Base-by-base conservation (phyloP, 2,113 vertebrate species). In the Sturnira hondurensis region DNA sequence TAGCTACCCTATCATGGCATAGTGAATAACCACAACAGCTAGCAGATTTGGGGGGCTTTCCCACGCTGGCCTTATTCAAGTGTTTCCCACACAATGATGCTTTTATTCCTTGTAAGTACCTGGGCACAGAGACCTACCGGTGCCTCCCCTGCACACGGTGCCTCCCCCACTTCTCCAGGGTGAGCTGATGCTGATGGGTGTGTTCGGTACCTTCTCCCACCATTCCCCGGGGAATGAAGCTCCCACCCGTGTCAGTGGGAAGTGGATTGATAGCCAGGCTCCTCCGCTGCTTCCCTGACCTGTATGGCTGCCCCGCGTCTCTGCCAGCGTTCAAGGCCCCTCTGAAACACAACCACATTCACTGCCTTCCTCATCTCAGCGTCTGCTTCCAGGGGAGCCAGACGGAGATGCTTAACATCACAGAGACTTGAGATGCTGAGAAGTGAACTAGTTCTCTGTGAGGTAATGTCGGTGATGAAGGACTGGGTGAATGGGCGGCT, bases 101-200 rank as follows among this genome's bases (percentile, higher is more conserved):
- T 77, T 38, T 52, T 54, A 54, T 43, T 43, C 82, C 52, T 33
- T 2, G 22, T 0, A 31, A 24, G 47, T 86, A 17, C 13, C 22
- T 78, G 47, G 33, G 16, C 1, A 3, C 1, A 28, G 7, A 6
- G 45, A 56, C 2, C n/a, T 50, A 5, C 15, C 4, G 19, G 50
- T 9, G 38, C 31, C 81, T 45, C 52, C 38, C 24, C 14, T 1
- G 28, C 14, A 16, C 3, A 15, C 16, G 1, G 0, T 0, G 0
- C 7, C 10, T 50, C 33, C 52, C 15, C 36, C 20, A 31, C 12
- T 31, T 47, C 20, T 76, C 47, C 2, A 22, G 38, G 43, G 10
- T 38, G 17, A 24, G 47, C 22, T 20, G 26, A 77, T 19, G 17
- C 41, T 20, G 8, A 74, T 5, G 12, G 11, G 7, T 5, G 5